Evolutionary conservation across 2,113 vertebrate species (phyloP).

Genomic region (Hipposideros armiger): DNA sequence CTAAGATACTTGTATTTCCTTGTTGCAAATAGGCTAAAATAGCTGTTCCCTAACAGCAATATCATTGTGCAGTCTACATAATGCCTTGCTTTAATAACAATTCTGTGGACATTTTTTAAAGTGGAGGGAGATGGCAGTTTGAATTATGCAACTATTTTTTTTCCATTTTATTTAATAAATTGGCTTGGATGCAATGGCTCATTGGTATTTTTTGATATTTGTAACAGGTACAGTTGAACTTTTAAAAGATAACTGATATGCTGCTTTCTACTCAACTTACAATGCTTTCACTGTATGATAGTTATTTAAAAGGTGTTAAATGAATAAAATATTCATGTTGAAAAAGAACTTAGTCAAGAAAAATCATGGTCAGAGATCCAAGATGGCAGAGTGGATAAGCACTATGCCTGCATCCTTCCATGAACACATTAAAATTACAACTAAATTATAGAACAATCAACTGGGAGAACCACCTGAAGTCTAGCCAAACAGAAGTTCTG

Average conservation of each 20-base stretch:
- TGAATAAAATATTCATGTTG: constrained; percentile 44
- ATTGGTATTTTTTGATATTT: constrained; percentile 72
- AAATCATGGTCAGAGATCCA: too few species aligned
- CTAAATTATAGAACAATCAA: too few species aligned
- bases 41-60: constrained; percentile 78
- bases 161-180: constrained; percentile 61
- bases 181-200: constrained; percentile 69
- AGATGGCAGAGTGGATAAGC: too few species aligned
- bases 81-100: constrained; percentile 75
- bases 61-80: constrained; percentile 76
- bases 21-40: constrained; percentile 73
- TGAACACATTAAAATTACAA: too few species aligned
- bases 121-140: constrained; percentile 54
- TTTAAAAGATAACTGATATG: constrained; percentile 47
- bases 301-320: constrained; percentile 50
- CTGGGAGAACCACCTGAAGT: too few species aligned
- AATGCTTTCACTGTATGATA: constrained; percentile 25
- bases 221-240: constrained; percentile 84
- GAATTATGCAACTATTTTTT: constrained; percentile 61
- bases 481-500: too few species aligned
- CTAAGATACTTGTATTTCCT: constrained; percentile 69
- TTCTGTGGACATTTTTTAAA: constrained; percentile 76
- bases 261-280: constrained; percentile 56
- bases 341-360: constrained; percentile 4
- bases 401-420: too few species aligned